Evolutionary conservation across 2,797 vertebrate species (phyloP).

Genomic region (Buceros bicornis): DNA sequence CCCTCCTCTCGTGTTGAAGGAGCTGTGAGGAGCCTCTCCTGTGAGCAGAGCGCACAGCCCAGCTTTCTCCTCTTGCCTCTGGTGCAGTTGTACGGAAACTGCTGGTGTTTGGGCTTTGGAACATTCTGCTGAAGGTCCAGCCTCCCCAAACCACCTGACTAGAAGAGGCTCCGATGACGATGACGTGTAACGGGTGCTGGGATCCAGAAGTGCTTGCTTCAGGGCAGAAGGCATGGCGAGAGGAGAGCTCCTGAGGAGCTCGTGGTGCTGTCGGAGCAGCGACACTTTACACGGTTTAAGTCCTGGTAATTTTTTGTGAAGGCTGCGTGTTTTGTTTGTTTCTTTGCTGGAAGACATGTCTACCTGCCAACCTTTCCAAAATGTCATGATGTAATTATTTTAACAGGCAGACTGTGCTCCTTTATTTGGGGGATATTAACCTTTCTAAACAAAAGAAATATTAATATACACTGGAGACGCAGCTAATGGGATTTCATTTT

Average conservation of each 20-base stretch:
- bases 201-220: neutral
- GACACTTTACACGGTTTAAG: neutral
- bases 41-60: fast-evolving
- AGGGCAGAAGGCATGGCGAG: neutral
- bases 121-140: fast-evolving
- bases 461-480: conserved; percentile 86
- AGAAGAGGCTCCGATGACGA: fast-evolving
- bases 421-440: conserved; percentile 88
- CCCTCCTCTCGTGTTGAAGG: no score
- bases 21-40: fast-evolving
- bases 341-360: conserved; percentile 75
- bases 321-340: conserved; percentile 74
- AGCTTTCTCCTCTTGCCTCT: neutral
- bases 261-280: neutral
- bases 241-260: neutral
- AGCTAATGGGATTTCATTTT: conserved; percentile 92
- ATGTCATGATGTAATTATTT: conserved; percentile 89
- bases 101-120: neutral
- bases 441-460: conserved; percentile 86
- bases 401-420: conserved; percentile 87
- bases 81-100: fast-evolving
- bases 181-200: fast-evolving
- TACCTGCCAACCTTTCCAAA: conserved; percentile 84
- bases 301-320: conserved; percentile 39
- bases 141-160: fast-evolving